Percentiles rank a stretch among this genome's conserved stretches.
Conservation (phyloP, 2,888 invertebrate genomes). For the Entomobrya proxima region DNA sequence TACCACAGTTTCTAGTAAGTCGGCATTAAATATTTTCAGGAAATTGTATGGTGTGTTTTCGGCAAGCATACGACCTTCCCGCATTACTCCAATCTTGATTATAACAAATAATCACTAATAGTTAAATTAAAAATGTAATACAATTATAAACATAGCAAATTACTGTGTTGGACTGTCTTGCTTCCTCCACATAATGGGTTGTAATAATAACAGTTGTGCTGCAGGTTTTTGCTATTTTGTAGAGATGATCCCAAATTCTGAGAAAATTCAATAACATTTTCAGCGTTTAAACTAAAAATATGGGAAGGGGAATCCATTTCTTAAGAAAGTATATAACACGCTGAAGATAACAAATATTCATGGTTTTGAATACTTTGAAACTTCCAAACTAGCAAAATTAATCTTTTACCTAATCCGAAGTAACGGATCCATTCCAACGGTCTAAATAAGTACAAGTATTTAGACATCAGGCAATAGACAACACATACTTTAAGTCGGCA, state of each 20-base stretch:
- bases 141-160: background rate
- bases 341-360: no score
- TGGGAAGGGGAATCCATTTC: no score
- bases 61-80: background rate
- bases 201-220: constrained; percentile 55
- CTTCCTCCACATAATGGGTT: constrained; percentile 63
- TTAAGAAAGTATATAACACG: no score
- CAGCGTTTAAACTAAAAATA: no score
- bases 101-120: background rate
- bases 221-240: background rate
- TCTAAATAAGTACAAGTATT: constrained; percentile 12
- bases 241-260: constrained; percentile 59
- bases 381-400: no score
- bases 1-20: background rate
- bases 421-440: constrained; percentile 38
- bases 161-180: background rate
- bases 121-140: background rate
- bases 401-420: background rate
- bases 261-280: background rate
- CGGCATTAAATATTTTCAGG: background rate
- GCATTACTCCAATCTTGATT: constrained; percentile 7
- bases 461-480: background rate
- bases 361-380: no score
- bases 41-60: background rate
- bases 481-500: background rate